Conservation (phyloP, 1,140 invertebrate genomes). For the Eriosoma lanigerum region DNA sequence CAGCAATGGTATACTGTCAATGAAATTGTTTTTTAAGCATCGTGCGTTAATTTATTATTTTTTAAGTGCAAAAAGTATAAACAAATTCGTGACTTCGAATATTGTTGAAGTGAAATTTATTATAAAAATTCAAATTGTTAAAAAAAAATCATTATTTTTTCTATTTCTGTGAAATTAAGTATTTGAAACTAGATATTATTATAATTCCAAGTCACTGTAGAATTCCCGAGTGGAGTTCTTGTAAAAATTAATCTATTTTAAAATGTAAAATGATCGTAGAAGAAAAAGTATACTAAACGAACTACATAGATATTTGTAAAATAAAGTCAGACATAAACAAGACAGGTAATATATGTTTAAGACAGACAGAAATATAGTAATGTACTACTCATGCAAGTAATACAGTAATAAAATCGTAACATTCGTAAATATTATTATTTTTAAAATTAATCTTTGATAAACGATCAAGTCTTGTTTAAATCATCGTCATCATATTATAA, state of each 20-base stretch:
- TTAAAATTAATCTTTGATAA: constrained; percentile 23
- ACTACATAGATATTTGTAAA: constrained; percentile 37
- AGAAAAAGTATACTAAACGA: constrained; percentile 29
- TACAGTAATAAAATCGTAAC: constrained; percentile 30
- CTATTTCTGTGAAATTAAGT: neutral
- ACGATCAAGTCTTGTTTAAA: constrained; percentile 49
- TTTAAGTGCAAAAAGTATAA: constrained; percentile 54
- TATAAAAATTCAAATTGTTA: neutral
- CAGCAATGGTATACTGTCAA: neutral
- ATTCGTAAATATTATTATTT: constrained; percentile 30
- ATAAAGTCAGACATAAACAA: constrained; percentile 49
- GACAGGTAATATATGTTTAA: constrained; percentile 37
- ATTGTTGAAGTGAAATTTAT: neutral
- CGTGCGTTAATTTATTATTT: constrained; percentile 1
- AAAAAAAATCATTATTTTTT: neutral
- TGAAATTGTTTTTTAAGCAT: constrained; percentile 22
- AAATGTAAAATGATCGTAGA: constrained; percentile 38
- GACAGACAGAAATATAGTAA: constrained; percentile 28
- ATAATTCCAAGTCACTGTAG: constrained; percentile 35
- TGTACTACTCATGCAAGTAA: constrained; percentile 50
- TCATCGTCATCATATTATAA: constrained; percentile 37
- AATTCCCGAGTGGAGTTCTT: neutral
- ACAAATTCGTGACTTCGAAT: constrained; percentile 42
- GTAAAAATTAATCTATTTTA: constrained; percentile 23
- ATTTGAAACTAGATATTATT: neutral